These are phyloP conservation scores for Elymnias hypermnestra DNA, from an alignment of 1,140 invertebrate genomes.

Conservation along the genomic window DNA sequence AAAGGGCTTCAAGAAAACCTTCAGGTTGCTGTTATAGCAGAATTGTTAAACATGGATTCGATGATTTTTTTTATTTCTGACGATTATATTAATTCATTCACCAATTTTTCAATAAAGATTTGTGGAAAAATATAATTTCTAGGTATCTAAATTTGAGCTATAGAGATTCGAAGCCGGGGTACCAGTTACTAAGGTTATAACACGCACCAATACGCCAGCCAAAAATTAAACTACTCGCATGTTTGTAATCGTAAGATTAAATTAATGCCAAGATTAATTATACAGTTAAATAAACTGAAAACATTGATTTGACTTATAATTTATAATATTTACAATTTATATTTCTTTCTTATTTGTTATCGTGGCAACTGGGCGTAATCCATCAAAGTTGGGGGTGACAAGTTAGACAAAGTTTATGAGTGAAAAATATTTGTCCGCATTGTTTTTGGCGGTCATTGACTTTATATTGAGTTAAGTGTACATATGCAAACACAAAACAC, in stretches of 20 bases:
- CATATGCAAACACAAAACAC: conserved; percentile 4
- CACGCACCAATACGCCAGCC: too few relatives aligned
- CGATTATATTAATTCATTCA: neutral
- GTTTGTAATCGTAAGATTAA: neutral
- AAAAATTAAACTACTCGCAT: too few relatives aligned
- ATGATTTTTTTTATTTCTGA: neutral
- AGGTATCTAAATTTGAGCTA: too few relatives aligned
- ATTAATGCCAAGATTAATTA: neutral
- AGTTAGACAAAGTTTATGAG: conserved; percentile 15
- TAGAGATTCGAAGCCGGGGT: too few relatives aligned
- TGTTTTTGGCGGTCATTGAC: conserved; percentile 24
- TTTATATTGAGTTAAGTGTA: neutral
- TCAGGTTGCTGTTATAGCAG: neutral
- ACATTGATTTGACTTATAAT: neutral
- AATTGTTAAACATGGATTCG: neutral
- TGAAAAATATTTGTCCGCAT: conserved; percentile 19
- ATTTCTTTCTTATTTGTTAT: neutral
- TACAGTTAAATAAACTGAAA: neutral
- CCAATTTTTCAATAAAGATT: too few relatives aligned
- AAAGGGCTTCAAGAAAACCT: neutral
- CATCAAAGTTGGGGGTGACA: conserved; percentile 29
- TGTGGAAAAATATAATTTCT: too few relatives aligned
- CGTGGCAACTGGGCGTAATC: conserved; percentile 14
- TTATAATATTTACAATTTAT: neutral
- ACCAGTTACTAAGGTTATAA: too few relatives aligned